Conservation (phyloP, 2,888 invertebrate species). For the Hoplodrina ambigua region DNA sequence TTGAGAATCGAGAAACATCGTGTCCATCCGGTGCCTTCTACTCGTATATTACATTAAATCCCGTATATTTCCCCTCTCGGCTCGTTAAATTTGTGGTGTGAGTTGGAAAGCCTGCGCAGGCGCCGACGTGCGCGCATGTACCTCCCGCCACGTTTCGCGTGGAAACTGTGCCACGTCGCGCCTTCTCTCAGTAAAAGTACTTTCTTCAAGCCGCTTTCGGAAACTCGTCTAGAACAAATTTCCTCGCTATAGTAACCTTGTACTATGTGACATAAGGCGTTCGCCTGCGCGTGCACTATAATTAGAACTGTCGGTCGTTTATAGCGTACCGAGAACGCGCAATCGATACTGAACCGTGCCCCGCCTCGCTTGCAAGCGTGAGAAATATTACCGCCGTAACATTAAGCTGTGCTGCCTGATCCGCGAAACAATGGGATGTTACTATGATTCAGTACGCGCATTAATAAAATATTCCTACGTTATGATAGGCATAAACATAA, state of each 20-base stretch:
- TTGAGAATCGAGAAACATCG: slow-evolving; percentile 59
- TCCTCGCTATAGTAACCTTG: slow-evolving; percentile 86
- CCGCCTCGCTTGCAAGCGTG: slow-evolving; percentile 67
- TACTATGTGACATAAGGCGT: slow-evolving; percentile 86
- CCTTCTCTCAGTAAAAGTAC: slow-evolving; percentile 89
- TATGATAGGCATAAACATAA: slow-evolving; percentile 24
- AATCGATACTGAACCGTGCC: slow-evolving; percentile 73
- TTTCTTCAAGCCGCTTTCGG: slow-evolving; percentile 89
- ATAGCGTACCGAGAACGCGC: slow-evolving; percentile 77
- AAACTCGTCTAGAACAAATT: slow-evolving; percentile 86
- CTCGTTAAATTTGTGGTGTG: slow-evolving; percentile 76
- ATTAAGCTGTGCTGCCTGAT: slow-evolving; percentile 36
- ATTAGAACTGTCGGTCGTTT: slow-evolving; percentile 79
- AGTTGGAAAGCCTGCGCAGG: slow-evolving; percentile 81
- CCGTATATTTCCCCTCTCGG: slow-evolving; percentile 72
- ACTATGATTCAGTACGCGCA: slow-evolving; percentile 45
- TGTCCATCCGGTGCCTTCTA: slow-evolving; percentile 72
- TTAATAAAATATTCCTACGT: slow-evolving; percentile 35
- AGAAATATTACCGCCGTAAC: slow-evolving; percentile 64
- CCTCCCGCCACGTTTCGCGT: slow-evolving; percentile 73
- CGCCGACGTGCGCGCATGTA: slow-evolving; percentile 64
- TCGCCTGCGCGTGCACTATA: slow-evolving; percentile 79
- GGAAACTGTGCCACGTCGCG: slow-evolving; percentile 88
- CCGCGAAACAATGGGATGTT: slow-evolving; percentile 52
- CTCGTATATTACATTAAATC: slow-evolving; percentile 69